Percentiles rank a stretch among this genome's conserved stretches.
Conservation (phyloP, 1,140 invertebrate genomes). For the Aphaenogaster ashmeadi region DNA sequence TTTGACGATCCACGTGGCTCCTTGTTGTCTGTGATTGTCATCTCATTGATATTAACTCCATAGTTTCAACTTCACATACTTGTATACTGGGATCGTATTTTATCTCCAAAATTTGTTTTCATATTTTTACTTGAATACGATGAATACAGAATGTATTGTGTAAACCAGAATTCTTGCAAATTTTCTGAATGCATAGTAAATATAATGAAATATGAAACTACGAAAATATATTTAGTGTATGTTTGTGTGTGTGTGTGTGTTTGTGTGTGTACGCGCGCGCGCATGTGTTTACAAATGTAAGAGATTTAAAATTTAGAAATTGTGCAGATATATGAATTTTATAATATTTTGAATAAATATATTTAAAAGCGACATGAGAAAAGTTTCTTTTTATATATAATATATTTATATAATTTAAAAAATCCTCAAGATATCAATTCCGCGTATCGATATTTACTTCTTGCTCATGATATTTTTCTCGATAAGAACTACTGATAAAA, state of each 20-base stretch:
- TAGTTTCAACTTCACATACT: background rate
- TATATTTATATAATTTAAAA: slow-evolving; percentile 3
- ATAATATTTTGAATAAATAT: slow-evolving; percentile 22
- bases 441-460: background rate
- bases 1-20: slow-evolving; percentile 90
- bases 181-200: background rate
- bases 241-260: background rate
- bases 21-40: slow-evolving; percentile 78
- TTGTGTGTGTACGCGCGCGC: background rate
- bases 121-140: background rate
- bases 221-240: background rate
- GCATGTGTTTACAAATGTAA: background rate
- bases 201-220: background rate
- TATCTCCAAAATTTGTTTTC: background rate
- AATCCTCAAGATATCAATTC: background rate
- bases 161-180: background rate
- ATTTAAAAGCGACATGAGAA: background rate
- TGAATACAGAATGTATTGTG: background rate
- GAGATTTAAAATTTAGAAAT: slow-evolving; percentile 13
- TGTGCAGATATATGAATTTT: slow-evolving; percentile 10
- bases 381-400: background rate
- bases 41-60: background rate
- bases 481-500: background rate
- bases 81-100: background rate
- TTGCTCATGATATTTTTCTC: background rate